These are phyloP conservation scores for Rhinoderma darwinii DNA, from an alignment of 2,113 vertebrate genomes.

Conservation along the genomic window DNA sequence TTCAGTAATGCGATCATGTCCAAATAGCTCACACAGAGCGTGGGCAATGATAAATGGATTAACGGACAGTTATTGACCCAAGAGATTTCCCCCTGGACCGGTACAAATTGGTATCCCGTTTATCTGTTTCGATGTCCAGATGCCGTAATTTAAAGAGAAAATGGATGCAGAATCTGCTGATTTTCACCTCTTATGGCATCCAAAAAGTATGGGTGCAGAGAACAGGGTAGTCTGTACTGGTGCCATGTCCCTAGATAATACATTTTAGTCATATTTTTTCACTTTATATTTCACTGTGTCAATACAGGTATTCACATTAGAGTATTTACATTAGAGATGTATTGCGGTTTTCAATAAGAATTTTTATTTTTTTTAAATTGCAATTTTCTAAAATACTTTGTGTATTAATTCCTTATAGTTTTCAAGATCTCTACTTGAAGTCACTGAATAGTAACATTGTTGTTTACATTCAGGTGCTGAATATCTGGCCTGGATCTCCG, in stretches of 20 bases:
- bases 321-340: no score
- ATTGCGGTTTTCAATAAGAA: no score
- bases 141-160: conserved; percentile 51
- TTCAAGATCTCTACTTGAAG: no score
- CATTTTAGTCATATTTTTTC: background rate
- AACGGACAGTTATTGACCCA: conserved; percentile 45
- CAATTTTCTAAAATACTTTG: no score
- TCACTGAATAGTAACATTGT: no score
- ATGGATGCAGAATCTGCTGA: conserved; percentile 40
- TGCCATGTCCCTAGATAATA: background rate
- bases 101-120: conserved; percentile 55
- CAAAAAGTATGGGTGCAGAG: background rate
- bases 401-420: no score
- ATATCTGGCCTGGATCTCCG: no score
- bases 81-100: conserved; percentile 51
- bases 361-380: no score
- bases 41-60: conserved; percentile 57
- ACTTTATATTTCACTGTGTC: background rate
- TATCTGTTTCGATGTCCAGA: conserved; percentile 62
- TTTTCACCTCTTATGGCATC: conserved; percentile 23
- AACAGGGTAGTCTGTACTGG: background rate
- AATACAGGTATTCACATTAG: background rate
- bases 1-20: conserved; percentile 41
- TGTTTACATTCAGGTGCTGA: no score
- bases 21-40: conserved; percentile 58